These are phyloP conservation scores for Acronicta aceris DNA, from an alignment of 2,888 invertebrate species.

Conservation along the genomic window DNA sequence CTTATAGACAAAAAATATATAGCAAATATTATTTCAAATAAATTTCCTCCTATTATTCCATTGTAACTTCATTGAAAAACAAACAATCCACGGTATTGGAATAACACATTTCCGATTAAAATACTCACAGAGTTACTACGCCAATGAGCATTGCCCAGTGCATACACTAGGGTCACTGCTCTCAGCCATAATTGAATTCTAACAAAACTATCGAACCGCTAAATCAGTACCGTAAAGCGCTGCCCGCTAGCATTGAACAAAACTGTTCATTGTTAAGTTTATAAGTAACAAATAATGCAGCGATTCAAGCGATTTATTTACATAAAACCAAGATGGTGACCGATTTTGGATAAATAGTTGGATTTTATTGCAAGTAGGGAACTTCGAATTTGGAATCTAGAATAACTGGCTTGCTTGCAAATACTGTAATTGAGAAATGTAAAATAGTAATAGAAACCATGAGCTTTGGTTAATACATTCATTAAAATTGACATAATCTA, in stretches of 20 bases:
- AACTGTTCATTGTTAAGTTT: slow-evolving; percentile 66
- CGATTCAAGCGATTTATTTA: slow-evolving; percentile 47
- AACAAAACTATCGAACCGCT: slow-evolving; percentile 80
- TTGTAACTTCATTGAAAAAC: slow-evolving; percentile 36
- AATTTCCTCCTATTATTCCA: neutral
- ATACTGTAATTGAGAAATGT: slow-evolving; percentile 34
- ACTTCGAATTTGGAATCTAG: slow-evolving; percentile 25
- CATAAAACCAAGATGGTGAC: slow-evolving; percentile 32
- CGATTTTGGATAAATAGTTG: slow-evolving; percentile 29
- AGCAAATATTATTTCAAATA: no score
- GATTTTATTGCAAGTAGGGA: slow-evolving; percentile 1
- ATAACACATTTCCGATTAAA: slow-evolving; percentile 49
- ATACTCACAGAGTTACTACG: slow-evolving; percentile 36
- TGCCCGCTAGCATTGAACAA: slow-evolving; percentile 49
- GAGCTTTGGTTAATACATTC: no score
- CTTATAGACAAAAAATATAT: no score
- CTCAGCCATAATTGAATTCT: slow-evolving; percentile 78
- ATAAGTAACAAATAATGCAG: slow-evolving; percentile 62
- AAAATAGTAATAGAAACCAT: no score
- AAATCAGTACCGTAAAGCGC: slow-evolving; percentile 76
- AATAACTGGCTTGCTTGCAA: slow-evolving; percentile 27
- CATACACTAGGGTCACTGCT: slow-evolving; percentile 68
- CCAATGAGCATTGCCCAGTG: slow-evolving; percentile 53
- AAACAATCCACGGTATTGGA: slow-evolving; percentile 44
- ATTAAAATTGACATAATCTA: no score